A percentile compares a stretch with the other conserved stretches of the same genome.
These are phyloP conservation scores for Oenanthe oenanthe DNA, from an alignment of 2,113 vertebrate species.

Conservation along the genomic window DNA sequence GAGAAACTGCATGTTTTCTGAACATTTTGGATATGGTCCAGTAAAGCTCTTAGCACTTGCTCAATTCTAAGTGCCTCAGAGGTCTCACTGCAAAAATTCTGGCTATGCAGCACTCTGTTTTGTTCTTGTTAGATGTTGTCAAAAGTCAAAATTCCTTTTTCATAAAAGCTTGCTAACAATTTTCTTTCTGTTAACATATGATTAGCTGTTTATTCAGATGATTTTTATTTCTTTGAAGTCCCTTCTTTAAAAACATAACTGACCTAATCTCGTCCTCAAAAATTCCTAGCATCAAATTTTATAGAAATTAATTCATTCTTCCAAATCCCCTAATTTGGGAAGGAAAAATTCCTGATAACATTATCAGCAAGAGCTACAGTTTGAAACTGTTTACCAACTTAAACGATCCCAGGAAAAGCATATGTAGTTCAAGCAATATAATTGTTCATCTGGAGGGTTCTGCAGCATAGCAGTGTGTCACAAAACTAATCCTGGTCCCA, in stretches of 20 bases:
- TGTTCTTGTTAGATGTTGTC: background rate
- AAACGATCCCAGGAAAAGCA: background rate
- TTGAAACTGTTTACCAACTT: background rate
- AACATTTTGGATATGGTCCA: background rate
- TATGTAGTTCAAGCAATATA: background rate
- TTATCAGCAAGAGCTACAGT: background rate
- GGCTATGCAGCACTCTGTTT: background rate
- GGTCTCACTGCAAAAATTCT: background rate
- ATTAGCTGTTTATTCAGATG: background rate
- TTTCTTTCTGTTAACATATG: background rate
- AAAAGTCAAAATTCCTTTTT: background rate
- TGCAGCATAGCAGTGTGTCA: background rate
- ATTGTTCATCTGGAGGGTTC: background rate
- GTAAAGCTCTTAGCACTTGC: constrained; percentile 27
- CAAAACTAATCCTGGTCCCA: background rate
- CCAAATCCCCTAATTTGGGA: background rate
- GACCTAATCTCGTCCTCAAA: background rate
- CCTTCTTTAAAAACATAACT: background rate
- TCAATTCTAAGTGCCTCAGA: constrained; percentile 6
- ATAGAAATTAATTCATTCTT: background rate
- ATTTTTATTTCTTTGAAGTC: background rate
- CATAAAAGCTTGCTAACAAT: background rate
- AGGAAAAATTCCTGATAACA: background rate
- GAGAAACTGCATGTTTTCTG: background rate
- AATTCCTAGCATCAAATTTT: background rate